Evolutionary conservation across 1,140 invertebrate genomes (phyloP).

Genomic region (Paracyclopina nana): DNA sequence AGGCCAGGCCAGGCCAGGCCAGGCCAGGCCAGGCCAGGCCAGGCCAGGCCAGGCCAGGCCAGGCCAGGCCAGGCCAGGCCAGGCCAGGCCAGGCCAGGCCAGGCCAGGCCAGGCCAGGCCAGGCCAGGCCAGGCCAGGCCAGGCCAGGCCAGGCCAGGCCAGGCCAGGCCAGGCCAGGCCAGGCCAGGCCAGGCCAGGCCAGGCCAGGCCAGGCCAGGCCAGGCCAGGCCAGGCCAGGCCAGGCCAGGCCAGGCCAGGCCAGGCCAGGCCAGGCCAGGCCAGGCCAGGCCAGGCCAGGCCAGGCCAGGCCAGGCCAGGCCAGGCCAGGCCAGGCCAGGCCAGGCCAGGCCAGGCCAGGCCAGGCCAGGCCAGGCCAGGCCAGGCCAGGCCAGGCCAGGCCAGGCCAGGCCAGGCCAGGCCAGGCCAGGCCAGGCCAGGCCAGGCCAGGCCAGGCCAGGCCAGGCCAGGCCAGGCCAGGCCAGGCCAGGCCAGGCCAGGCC

Average conservation of each 20-base stretch:
- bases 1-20: conserved; percentile 21
- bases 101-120: conserved; percentile 22
- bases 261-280: conserved; percentile 22
- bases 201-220: conserved; percentile 22
- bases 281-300: conserved; percentile 22
- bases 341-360: conserved; percentile 21
- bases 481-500: conserved; percentile 22
- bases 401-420: conserved; percentile 21
- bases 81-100: conserved; percentile 21
- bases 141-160: conserved; percentile 22
- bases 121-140: conserved; percentile 22
- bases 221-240: conserved; percentile 22
- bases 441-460: conserved; percentile 21
- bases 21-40: conserved; percentile 22
- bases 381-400: conserved; percentile 21
- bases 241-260: conserved; percentile 22
- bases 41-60: conserved; percentile 21
- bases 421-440: conserved; percentile 20
- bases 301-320: conserved; percentile 21
- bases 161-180: conserved; percentile 22
- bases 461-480: conserved; percentile 22
- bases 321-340: conserved; percentile 21
- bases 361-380: conserved; percentile 21
- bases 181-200: conserved; percentile 22
- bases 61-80: conserved; percentile 21